phyloP scores from a whole-genome alignment of 2,888 invertebrate species.

The Parnassius smintheus region DNA sequence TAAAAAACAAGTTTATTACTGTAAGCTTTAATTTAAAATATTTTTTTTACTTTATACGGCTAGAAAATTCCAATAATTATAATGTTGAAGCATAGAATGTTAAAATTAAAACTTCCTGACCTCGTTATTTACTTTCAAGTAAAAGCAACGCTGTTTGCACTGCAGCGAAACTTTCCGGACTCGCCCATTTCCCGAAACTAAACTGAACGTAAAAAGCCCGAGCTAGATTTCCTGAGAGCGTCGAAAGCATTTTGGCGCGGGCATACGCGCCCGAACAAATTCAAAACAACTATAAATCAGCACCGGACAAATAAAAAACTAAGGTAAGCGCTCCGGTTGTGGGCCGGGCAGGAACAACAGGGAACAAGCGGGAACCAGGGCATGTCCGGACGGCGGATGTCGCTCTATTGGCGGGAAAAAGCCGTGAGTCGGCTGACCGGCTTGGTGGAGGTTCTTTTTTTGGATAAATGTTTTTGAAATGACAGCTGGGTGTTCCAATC shows the following conservation, averaged over 20 bases:
- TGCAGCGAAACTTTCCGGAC: conserved; percentile 35
- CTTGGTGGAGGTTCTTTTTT: conserved; percentile 52
- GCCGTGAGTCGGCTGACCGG: conserved; percentile 66
- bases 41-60: no score
- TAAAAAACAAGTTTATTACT: no score
- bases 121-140: neutral
- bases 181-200: conserved; percentile 40
- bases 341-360: conserved; percentile 52
- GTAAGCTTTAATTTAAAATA: no score
- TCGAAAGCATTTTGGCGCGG: conserved; percentile 69
- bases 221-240: conserved; percentile 58
- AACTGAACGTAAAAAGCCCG: conserved; percentile 40
- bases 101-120: neutral
- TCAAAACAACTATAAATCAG: conserved; percentile 78
- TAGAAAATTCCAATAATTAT: no score
- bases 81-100: no score
- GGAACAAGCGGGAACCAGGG: conserved; percentile 50
- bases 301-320: conserved; percentile 74
- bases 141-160: neutral
- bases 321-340: conserved; percentile 80
- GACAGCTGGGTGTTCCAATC: conserved; percentile 17
- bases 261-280: conserved; percentile 57
- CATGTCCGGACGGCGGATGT: conserved; percentile 70
- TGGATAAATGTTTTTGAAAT: conserved; percentile 20
- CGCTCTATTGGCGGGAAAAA: conserved; percentile 75